These are phyloP conservation scores for Origma solitaria DNA, from an alignment of 2,113 vertebrate species.

Conservation along the genomic window DNA sequence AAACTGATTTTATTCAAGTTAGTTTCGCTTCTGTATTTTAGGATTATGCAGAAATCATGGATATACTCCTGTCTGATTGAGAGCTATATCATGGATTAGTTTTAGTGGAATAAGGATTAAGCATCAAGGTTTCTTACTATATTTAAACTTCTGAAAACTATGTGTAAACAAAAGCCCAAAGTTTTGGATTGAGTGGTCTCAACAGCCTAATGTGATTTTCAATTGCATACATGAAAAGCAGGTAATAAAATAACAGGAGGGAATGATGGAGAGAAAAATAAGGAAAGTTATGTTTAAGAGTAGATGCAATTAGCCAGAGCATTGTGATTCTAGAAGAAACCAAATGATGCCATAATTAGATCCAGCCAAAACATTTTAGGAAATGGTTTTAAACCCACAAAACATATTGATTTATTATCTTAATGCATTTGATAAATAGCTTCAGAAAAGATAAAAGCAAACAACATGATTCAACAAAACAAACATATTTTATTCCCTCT, in stretches of 20 bases:
- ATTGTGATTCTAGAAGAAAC: neutral
- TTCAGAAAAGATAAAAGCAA: conserved; percentile 10
- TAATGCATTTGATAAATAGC: conserved; percentile 35
- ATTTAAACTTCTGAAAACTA: neutral
- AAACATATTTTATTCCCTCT: neutral
- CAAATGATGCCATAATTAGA: conserved; percentile 25
- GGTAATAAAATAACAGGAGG: neutral
- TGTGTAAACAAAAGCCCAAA: neutral
- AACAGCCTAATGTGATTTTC: neutral
- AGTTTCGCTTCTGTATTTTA: neutral
- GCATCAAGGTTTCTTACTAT: neutral
- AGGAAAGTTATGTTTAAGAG: neutral
- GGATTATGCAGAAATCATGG: neutral
- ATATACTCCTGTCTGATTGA: neutral
- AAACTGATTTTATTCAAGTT: neutral
- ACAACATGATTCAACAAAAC: neutral
- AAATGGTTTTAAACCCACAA: conserved; percentile 11
- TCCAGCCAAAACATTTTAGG: neutral
- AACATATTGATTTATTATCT: conserved; percentile 41
- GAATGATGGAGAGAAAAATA: neutral
- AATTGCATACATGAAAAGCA: neutral
- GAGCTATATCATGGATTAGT: neutral
- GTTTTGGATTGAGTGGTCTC: neutral
- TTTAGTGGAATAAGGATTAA: neutral
- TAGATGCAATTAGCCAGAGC: conserved; percentile 30